Base-by-base conservation (phyloP, 2,888 invertebrate species). In the Coecobrya sp. region DNA sequence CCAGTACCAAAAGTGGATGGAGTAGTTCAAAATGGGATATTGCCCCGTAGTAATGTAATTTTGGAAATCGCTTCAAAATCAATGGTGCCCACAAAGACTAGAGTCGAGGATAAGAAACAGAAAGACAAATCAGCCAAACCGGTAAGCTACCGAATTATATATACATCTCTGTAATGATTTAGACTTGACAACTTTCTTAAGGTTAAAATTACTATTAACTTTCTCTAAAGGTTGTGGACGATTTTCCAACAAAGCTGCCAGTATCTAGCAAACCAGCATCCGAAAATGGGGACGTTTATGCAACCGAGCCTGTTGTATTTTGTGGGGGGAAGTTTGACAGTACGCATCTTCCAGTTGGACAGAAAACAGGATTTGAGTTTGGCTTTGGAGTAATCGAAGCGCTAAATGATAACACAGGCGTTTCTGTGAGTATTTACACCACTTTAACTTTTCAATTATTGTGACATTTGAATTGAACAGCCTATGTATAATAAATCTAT, bases 321-420 rank as follows among this genome's bases (percentile, higher is more conserved):
- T 94, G 93, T 62, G 94, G 94, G 65, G 93, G 93, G 59, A 93
- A 94, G 49, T 94, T 94, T 87, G 91, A 94, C 42, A 89, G 82
- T 36, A 87, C 93, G 11, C 84, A 91, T n/a, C 27, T 93, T 3
- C 89, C 93, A 8, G 86, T 82, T 1, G 89, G 89, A 0, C 86
- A 89, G 13, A 85, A 84, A 45, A 79, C 93, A 76, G 93, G 93
- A 16, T 93, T 93, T 84, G 94, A 93, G 36, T 93, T 94, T 82
- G 93, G 93, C 8, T 93, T 94, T 73, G 94, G 93, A 30, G 93
- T 93, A 0, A 90, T 91, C 11, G 86, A 92, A 59, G 90, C 90
- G 0, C 55, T 93, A 19, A 92, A 82, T n/a, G 86, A 92, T 22
- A 89, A 85, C 25, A 84, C 16, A 8, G 52, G 25, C 25, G 19